A percentile compares a stretch with the other conserved stretches of the same genome.
Conservation (phyloP, 2,113 vertebrate genomes). For the Pelmatolapia mariae region DNA sequence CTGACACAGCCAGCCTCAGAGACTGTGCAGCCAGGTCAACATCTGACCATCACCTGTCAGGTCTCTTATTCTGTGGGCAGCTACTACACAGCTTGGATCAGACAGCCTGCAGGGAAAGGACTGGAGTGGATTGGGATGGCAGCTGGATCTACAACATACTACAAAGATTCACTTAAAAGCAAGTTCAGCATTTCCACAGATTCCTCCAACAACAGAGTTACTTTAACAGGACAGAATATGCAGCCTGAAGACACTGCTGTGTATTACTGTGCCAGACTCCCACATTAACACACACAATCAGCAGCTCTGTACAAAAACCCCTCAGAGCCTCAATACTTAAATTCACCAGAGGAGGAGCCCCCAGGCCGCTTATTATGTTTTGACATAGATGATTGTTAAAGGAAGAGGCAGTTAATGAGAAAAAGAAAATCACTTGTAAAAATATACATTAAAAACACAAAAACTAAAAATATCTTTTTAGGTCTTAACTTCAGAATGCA, state of each 20-base stretch:
- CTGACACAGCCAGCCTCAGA: background rate
- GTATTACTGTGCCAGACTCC: background rate
- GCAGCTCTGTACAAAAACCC: too few relatives aligned
- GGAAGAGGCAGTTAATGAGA: too few relatives aligned
- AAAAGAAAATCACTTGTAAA: too few relatives aligned
- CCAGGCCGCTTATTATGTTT: too few relatives aligned
- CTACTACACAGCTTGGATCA: background rate
- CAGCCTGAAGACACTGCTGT: background rate
- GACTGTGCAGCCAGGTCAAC: background rate
- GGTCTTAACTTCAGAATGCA: too few relatives aligned
- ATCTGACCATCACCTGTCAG: background rate
- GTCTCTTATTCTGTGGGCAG: background rate
- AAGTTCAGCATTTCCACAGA: background rate
- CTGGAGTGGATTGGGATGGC: background rate
- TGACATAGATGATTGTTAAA: too few relatives aligned
- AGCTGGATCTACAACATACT: background rate
- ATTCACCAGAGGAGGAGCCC: too few relatives aligned
- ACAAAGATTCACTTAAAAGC: background rate
- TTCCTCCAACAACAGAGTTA: background rate
- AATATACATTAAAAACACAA: too few relatives aligned
- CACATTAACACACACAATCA: background rate
- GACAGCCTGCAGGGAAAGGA: accelerated
- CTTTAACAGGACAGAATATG: accelerated
- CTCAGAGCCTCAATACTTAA: too few relatives aligned
- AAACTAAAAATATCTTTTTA: too few relatives aligned